These are phyloP conservation scores for Serranochromis macrocephalus DNA, from an alignment of 2,113 vertebrate species.

Conservation along the genomic window DNA sequence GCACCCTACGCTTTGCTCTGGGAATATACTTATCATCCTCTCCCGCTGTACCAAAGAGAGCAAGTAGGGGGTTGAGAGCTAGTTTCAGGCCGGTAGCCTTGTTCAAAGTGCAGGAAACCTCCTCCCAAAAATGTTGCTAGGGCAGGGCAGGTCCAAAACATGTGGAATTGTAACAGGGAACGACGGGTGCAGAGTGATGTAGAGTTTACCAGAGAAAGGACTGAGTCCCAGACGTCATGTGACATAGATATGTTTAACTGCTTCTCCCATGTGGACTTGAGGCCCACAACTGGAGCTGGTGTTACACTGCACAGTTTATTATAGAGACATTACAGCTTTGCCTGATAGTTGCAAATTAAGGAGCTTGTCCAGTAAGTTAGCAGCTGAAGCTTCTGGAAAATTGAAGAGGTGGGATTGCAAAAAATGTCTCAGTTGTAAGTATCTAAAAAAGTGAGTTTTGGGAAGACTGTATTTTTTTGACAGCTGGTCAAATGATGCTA, in stretches of 20 bases:
- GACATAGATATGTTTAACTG: not conserved
- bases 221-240: not conserved
- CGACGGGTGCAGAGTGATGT: accelerated
- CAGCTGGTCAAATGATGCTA: not conserved
- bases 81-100: not conserved
- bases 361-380: not conserved
- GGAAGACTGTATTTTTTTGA: not conserved
- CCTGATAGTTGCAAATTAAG: not conserved
- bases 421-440: not conserved
- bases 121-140: not conserved
- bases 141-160: not conserved
- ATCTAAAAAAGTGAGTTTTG: not conserved
- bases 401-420: not conserved
- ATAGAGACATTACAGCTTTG: not conserved
- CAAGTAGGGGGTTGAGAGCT: not conserved
- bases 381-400: not conserved
- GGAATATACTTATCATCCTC: not conserved
- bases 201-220: not conserved
- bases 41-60: accelerated
- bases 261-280: not conserved
- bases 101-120: not conserved
- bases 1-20: not conserved
- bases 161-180: not conserved
- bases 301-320: not conserved
- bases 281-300: accelerated